Percentiles rank a stretch among this genome's conserved stretches.
Conservation (phyloP, 2,113 vertebrate genomes). For the Mohoua ochrocephala region DNA sequence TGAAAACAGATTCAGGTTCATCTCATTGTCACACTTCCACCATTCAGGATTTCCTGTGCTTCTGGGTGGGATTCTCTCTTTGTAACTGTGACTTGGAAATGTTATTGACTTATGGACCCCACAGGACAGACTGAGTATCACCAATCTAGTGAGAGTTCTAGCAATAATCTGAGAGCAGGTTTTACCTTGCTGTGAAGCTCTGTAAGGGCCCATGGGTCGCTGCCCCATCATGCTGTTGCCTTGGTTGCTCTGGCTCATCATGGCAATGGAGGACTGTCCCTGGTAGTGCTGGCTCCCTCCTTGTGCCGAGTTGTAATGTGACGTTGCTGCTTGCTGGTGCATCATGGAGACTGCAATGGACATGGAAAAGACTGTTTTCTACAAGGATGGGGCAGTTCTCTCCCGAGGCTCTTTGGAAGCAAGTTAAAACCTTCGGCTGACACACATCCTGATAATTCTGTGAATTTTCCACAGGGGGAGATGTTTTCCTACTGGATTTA, state of each 20-base stretch:
- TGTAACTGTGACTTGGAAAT: not conserved
- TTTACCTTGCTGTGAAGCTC: conserved; percentile 90
- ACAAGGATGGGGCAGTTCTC: not conserved
- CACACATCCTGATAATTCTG: not conserved
- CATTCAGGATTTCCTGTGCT: not conserved
- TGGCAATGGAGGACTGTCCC: conserved; percentile 86
- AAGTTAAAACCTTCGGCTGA: not conserved
- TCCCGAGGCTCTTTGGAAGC: not conserved
- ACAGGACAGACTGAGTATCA: not conserved
- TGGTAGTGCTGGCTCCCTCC: conserved; percentile 89
- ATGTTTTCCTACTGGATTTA: not conserved
- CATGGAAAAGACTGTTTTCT: not conserved
- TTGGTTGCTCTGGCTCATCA: conserved; percentile 91
- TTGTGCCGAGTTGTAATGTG: conserved; percentile 87
- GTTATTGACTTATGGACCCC: not conserved
- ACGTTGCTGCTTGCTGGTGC: conserved; percentile 89
- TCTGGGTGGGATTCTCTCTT: not conserved
- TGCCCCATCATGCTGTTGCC: conserved; percentile 89
- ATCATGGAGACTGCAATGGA: conserved; percentile 85
- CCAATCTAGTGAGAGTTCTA: not conserved
- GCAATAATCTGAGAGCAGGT: rapidly evolving
- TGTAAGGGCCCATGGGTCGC: conserved; percentile 88
- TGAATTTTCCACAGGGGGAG: conserved; percentile 32
- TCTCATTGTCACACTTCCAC: not conserved
- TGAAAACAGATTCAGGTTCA: not conserved